Base-by-base conservation (phyloP, 1,140 invertebrate genomes). In the Zeugodacus cucurbitae region DNA sequence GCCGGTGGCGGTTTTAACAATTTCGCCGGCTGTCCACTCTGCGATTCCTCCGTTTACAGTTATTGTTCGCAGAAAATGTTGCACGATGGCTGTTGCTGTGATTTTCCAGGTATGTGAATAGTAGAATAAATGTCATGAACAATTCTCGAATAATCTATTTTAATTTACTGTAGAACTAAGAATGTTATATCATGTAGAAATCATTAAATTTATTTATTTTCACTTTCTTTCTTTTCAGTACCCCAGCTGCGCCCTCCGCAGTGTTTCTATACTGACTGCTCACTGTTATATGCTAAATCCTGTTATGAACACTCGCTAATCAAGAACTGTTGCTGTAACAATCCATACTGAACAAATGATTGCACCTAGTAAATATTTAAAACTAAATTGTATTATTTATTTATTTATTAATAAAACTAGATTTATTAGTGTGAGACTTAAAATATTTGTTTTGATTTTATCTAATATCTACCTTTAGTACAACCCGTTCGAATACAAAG, bases 1-100 rank as follows among this genome's bases (percentile, higher is more conserved):
- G n/a, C 58, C 22, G 54, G 26, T 64, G 74, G 26, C 26, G 87
- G 74, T 32, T 85, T 85, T 48, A 64, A 41, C 29, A 22, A n/a
- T 78, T 48, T n/a, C 1, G 11, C 57, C 58, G 41, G 34, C 82
- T 97, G 96, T 90, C 96, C 96, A 2, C 90, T 96, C 6, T 97
- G 96, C 89, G 96, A 97, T 91, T 95, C 95, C 2, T 96, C 96
- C 0, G 96, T 97, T 0, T 97, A 95, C 91, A 95, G 95, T 89
- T 97, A 97, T 90, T 97, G 96, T 90, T 95, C 95, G 4, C 94
- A 96, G 62, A 97, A 96, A 92, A 93, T 97, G 86, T 94, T 96
- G 1, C 96, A 97, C 90, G 96, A 97, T 90, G 95, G 96, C 0
- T 97, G 96, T 90, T 97, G 96, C 91, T 97, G 96, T 90, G 94